These are phyloP conservation scores for Euthynnus affinis DNA, from an alignment of 2,797 vertebrate species.

Conservation along the genomic window DNA sequence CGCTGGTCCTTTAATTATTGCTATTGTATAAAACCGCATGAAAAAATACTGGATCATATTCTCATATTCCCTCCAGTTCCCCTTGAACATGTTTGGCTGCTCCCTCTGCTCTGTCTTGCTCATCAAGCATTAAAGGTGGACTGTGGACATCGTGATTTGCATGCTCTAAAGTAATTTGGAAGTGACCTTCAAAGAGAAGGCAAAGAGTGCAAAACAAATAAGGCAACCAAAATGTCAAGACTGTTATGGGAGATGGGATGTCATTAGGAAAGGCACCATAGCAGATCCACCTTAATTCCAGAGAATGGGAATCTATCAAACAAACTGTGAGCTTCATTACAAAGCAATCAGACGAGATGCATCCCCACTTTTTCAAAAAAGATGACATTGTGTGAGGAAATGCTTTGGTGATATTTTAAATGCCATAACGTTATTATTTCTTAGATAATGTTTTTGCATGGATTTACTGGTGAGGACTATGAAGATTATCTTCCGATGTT, in stretches of 20 bases:
- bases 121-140: constrained; percentile 57
- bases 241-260: constrained; percentile 72
- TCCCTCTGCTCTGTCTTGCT: constrained; percentile 41
- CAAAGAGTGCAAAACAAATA: constrained; percentile 82
- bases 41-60: constrained; percentile 1
- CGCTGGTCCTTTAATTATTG: not conserved
- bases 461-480: not conserved
- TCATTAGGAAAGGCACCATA: constrained; percentile 67
- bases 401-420: constrained; percentile 62
- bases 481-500: constrained; percentile 29
- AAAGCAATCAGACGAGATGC: constrained; percentile 65
- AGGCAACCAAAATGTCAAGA: constrained; percentile 85
- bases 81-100: constrained; percentile 21
- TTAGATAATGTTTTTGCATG: constrained; percentile 23
- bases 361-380: constrained; percentile 38
- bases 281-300: constrained; percentile 75
- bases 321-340: constrained; percentile 62
- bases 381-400: constrained; percentile 39
- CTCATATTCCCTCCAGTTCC: not conserved
- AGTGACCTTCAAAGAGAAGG: constrained; percentile 86
- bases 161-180: constrained; percentile 84
- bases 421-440: constrained; percentile 66
- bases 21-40: not conserved
- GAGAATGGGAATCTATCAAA: constrained; percentile 66
- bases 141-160: constrained; percentile 79